These are phyloP conservation scores for Drosophila neutralis DNA, from an alignment of 2,888 invertebrate genomes.

Conservation along the genomic window DNA sequence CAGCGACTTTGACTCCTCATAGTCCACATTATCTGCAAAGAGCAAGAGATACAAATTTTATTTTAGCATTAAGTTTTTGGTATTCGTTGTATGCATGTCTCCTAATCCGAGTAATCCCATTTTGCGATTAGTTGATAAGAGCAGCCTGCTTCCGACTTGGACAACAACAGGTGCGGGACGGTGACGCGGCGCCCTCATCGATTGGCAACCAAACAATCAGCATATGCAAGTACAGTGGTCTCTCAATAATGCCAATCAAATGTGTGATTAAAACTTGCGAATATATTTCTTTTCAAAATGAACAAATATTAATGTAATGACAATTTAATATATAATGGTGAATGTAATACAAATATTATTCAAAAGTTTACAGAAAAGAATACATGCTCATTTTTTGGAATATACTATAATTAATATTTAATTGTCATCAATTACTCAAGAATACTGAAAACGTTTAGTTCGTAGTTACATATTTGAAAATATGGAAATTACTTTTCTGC, in stretches of 20 bases:
- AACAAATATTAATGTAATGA: too few species aligned
- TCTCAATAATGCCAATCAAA: background rate
- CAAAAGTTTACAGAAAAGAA: background rate
- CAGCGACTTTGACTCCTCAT: constrained; percentile 94
- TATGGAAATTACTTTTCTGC: background rate
- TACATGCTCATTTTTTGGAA: background rate
- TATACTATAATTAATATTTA: background rate
- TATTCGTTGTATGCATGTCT: background rate
- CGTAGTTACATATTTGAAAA: background rate
- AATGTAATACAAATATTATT: background rate
- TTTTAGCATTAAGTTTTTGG: background rate
- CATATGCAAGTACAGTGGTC: constrained; percentile 13
- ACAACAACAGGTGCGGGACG: constrained; percentile 26
- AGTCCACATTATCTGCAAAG: constrained; percentile 93
- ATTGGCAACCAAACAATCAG: constrained; percentile 21
- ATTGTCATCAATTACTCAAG: background rate
- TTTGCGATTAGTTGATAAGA: constrained; percentile 20
- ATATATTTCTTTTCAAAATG: too few species aligned
- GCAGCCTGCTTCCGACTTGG: constrained; percentile 7
- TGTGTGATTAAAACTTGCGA: background rate
- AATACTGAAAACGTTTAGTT: background rate
- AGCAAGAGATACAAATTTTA: constrained; percentile 59
- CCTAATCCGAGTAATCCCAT: constrained; percentile 8
- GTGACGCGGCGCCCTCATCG: constrained; percentile 40
- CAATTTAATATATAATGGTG: too few species aligned